phyloP scores from a whole-genome alignment of 2,113 vertebrate genomes.

The Periophthalmus modestus region DNA sequence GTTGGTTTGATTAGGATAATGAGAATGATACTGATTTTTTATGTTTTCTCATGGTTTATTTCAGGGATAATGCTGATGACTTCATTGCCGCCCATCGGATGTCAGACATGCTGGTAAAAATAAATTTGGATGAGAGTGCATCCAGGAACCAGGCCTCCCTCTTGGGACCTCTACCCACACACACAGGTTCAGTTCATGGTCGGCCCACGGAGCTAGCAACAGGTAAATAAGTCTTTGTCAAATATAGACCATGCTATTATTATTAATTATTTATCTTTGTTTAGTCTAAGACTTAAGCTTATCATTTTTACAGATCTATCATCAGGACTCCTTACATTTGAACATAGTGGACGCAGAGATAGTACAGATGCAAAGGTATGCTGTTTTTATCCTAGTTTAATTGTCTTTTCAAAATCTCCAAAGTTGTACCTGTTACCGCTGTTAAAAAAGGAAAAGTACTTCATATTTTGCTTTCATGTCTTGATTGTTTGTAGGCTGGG shows the following conservation, averaged over 20 bases:
- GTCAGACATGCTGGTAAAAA: slow-evolving; percentile 71
- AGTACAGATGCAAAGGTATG: slow-evolving; percentile 72
- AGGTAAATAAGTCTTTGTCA: slow-evolving; percentile 44
- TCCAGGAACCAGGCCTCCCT: slow-evolving; percentile 30
- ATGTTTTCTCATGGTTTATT: slow-evolving; percentile 1
- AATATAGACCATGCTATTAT: neutral
- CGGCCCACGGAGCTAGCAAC: slow-evolving; percentile 49
- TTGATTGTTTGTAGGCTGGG: slow-evolving; percentile 15
- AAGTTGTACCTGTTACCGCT: neutral
- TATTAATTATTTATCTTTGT: neutral
- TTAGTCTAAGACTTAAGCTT: neutral
- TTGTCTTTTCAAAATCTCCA: neutral
- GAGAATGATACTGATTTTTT: neutral
- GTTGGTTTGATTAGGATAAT: neutral
- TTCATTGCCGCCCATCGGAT: slow-evolving; percentile 71
- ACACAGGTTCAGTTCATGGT: slow-evolving; percentile 9
- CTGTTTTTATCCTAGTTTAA: neutral
- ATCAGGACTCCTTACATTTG: slow-evolving; percentile 66
- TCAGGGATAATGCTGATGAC: slow-evolving; percentile 76
- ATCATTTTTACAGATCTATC: slow-evolving; percentile 76
- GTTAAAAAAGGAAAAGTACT: too few species aligned
- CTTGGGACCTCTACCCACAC: slow-evolving; percentile 16
- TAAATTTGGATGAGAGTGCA: slow-evolving; percentile 68
- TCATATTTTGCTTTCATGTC: neutral
- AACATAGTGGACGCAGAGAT: slow-evolving; percentile 70